phyloP scores from a whole-genome alignment of 2,797 vertebrate genomes.

The Chloroceryle inda region DNA sequence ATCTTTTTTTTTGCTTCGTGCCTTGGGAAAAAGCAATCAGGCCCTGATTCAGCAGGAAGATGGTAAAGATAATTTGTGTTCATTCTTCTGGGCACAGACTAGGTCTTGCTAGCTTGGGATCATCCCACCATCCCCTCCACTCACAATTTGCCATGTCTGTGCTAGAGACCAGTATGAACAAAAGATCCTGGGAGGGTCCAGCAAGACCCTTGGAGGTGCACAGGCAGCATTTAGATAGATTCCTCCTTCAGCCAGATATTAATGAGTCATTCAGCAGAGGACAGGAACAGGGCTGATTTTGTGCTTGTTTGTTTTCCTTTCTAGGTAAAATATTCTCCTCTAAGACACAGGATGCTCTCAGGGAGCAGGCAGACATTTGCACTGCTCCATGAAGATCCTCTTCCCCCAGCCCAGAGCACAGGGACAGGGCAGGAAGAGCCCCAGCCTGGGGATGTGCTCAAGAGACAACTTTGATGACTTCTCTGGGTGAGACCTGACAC shows the following conservation, averaged over 20 bases:
- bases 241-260: background rate
- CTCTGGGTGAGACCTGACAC: background rate
- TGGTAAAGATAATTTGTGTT: background rate
- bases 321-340: background rate
- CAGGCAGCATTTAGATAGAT: background rate
- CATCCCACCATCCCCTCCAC: background rate
- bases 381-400: background rate
- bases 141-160: background rate
- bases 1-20: background rate
- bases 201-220: background rate
- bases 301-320: background rate
- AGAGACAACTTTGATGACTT: background rate
- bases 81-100: background rate
- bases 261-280: background rate
- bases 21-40: background rate
- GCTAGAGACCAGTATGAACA: background rate
- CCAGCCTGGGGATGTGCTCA: background rate
- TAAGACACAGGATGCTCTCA: background rate
- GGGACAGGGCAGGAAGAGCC: background rate
- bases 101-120: background rate
- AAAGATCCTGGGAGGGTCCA: background rate
- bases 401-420: background rate
- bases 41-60: background rate
- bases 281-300: fast-evolving
- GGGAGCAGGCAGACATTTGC: background rate